Conservation (phyloP, 2,113 vertebrate species). For the Riparia riparia region DNA sequence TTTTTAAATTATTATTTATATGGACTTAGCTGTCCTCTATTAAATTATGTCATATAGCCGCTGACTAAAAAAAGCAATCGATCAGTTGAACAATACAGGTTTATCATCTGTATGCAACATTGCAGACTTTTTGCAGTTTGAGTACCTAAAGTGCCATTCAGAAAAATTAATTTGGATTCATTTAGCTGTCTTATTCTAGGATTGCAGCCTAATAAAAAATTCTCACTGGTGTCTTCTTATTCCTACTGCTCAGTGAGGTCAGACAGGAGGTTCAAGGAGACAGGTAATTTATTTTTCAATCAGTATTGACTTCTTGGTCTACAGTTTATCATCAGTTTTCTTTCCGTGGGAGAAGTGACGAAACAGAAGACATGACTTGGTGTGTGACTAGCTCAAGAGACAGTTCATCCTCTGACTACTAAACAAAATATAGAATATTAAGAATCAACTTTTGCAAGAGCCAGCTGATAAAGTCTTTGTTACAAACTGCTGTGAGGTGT, state of each 20-base stretch:
- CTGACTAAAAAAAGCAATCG: neutral
- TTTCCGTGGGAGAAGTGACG: neutral
- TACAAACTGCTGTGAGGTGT: neutral
- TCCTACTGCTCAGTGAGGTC: neutral
- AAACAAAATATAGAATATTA: neutral
- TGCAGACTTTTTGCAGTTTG: neutral
- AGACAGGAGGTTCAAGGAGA: neutral
- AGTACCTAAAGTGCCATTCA: neutral
- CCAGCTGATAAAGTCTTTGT: neutral
- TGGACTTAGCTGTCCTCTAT: neutral
- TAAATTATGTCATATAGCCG: neutral
- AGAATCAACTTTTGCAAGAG: neutral
- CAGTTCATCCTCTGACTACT: neutral
- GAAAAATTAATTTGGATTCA: neutral
- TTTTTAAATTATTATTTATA: neutral
- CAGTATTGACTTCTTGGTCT: neutral
- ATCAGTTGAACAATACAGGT: neutral
- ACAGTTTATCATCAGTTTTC: neutral
- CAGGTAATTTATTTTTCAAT: neutral
- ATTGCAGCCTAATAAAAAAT: neutral
- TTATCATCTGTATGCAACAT: neutral
- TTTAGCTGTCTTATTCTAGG: neutral
- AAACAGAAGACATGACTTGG: neutral
- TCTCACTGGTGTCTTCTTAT: neutral
- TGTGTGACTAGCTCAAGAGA: neutral